A percentile compares a stretch with the other conserved stretches of the same genome.
Conservation (phyloP, 1,140 invertebrate genomes). For the Trachymyrmex cornetzi region DNA sequence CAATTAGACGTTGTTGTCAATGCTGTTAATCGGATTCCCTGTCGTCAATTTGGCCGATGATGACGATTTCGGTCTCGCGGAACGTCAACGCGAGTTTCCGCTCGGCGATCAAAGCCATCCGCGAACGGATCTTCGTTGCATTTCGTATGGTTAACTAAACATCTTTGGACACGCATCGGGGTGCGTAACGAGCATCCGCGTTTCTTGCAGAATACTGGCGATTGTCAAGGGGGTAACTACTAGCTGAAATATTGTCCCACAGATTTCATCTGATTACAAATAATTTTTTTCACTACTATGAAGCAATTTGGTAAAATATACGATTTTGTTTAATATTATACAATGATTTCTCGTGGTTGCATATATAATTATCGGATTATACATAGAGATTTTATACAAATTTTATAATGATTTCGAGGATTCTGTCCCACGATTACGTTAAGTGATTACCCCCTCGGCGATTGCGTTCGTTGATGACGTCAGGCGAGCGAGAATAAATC, state of each 20-base stretch:
- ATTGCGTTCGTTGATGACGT: slow-evolving; percentile 4
- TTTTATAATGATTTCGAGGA: no score
- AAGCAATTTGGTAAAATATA: no score
- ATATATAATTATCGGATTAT: no score
- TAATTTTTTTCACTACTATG: no score
- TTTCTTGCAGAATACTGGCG: slow-evolving; percentile 23
- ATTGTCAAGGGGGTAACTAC: no score
- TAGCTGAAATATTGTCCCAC: no score
- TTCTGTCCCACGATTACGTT: no score
- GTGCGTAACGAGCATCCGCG: slow-evolving; percentile 66
- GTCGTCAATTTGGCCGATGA: slow-evolving; percentile 20
- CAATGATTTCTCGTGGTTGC: no score
- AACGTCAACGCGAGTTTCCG: slow-evolving; percentile 57
- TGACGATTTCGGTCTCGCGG: slow-evolving; percentile 36
- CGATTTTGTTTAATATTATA: no score
- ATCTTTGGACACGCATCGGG: slow-evolving; percentile 69
- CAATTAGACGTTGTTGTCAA: slow-evolving; percentile 59
- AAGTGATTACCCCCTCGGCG: no score
- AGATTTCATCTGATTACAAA: no score
- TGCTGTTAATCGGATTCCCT: slow-evolving; percentile 68
- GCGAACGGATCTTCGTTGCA: slow-evolving; percentile 55
- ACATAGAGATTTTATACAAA: no score
- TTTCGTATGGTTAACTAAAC: slow-evolving; percentile 71
- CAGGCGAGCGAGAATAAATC: not conserved
- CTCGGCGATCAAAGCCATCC: slow-evolving; percentile 68